Conservation (phyloP, 2,888 invertebrate species). For the Andricus quercusramuli region DNA sequence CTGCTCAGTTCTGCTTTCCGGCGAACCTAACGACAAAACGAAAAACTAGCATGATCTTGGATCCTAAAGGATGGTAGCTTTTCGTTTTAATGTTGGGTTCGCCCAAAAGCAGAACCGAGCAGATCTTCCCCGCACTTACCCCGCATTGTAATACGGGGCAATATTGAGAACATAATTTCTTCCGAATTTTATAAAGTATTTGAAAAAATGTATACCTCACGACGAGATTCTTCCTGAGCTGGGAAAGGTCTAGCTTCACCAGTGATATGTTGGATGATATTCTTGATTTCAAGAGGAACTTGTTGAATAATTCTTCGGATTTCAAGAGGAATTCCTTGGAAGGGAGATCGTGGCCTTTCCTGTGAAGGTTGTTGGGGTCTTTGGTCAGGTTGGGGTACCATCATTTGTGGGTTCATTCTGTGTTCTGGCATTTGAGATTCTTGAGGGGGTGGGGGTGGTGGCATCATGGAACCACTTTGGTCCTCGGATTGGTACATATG, state of each 20-base stretch:
- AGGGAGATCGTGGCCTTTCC: slow-evolving; percentile 71
- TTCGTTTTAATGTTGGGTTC: too few species aligned
- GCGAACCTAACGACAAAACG: too few species aligned
- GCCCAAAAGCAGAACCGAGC: too few species aligned
- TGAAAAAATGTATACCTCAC: slow-evolving; percentile 62
- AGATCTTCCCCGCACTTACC: too few species aligned
- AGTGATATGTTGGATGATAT: slow-evolving; percentile 73
- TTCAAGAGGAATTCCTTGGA: slow-evolving; percentile 75
- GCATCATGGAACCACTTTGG: slow-evolving; percentile 68
- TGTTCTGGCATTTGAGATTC: slow-evolving; percentile 66
- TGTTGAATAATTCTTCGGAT: slow-evolving; percentile 73
- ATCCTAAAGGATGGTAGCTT: too few species aligned
- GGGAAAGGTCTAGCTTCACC: slow-evolving; percentile 66
- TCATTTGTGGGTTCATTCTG: slow-evolving; percentile 64
- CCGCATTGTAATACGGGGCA: too few species aligned
- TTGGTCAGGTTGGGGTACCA: slow-evolving; percentile 66
- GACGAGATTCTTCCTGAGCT: slow-evolving; percentile 66
- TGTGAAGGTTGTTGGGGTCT: slow-evolving; percentile 62
- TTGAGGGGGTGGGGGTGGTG: slow-evolving; percentile 63
- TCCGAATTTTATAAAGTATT: neutral
- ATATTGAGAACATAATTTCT: too few species aligned
- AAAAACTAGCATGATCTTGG: too few species aligned
- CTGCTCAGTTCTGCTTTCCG: too few species aligned
- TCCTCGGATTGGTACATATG: slow-evolving; percentile 59
- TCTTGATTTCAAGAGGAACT: slow-evolving; percentile 72